phyloP scores from a whole-genome alignment of 2,797 vertebrate species.

The Meriones psammophilus region DNA sequence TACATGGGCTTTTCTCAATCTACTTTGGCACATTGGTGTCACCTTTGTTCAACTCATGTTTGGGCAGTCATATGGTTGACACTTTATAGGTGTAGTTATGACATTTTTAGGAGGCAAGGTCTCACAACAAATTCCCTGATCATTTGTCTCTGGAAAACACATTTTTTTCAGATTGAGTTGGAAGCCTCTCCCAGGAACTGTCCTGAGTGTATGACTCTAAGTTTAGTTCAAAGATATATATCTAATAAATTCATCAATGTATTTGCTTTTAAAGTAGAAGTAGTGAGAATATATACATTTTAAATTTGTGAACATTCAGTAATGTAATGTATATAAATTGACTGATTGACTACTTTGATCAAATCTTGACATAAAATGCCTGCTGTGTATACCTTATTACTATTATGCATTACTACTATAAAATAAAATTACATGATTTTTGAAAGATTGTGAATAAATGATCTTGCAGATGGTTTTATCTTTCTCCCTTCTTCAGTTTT shows the following conservation, averaged over 20 bases:
- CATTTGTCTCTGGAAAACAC: conserved; percentile 49
- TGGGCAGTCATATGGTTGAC: not conserved
- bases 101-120: too few relatives aligned
- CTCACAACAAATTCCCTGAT: not conserved
- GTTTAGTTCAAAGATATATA: not conserved
- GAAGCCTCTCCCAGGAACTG: not conserved
- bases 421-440: not conserved
- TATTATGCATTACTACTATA: not conserved
- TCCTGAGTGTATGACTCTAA: not conserved
- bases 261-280: not conserved
- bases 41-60: not conserved
- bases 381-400: not conserved
- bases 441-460: not conserved
- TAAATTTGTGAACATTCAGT: not conserved
- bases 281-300: not conserved
- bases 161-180: not conserved
- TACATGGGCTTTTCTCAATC: not conserved
- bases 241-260: not conserved
- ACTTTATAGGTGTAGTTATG: not conserved
- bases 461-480: not conserved
- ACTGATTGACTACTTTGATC: not conserved
- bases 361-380: not conserved
- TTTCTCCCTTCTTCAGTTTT: not conserved
- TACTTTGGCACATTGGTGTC: too few relatives aligned
- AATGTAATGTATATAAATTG: not conserved